Percentiles rank a stretch among this genome's conserved stretches.
phyloP scores from a whole-genome alignment of 2,888 invertebrate genomes.

The Ganaspis brasiliensis region DNA sequence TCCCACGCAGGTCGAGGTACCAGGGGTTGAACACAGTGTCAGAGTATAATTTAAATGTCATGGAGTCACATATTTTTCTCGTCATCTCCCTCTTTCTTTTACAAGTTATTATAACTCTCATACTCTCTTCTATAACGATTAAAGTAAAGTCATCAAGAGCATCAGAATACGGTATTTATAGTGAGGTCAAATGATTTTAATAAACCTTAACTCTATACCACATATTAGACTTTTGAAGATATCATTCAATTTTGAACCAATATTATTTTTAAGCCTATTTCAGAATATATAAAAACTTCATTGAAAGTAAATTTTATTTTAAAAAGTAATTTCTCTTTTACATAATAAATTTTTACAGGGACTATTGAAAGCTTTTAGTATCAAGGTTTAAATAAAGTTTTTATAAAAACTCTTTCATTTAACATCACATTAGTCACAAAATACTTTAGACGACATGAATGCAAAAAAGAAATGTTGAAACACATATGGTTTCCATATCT shows the following conservation, averaged over 20 bases:
- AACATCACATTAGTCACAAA: too few relatives aligned
- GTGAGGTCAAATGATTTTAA: conserved; percentile 77
- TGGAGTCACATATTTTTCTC: conserved; percentile 60
- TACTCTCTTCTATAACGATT: conserved; percentile 51
- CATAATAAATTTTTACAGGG: too few relatives aligned
- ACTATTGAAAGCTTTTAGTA: too few relatives aligned
- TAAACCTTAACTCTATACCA: conserved; percentile 69
- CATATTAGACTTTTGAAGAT: conserved; percentile 65
- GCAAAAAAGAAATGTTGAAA: too few relatives aligned
- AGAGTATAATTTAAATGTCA: conserved; percentile 67
- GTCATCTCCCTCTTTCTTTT: conserved; percentile 51
- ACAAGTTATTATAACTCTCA: conserved; percentile 47
- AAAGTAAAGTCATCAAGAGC: conserved; percentile 71
- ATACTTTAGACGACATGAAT: too few relatives aligned
- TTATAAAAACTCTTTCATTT: too few relatives aligned
- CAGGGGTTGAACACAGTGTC: conserved; percentile 63
- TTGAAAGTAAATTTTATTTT: too few relatives aligned
- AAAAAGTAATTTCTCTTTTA: too few relatives aligned
- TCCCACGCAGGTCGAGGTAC: conserved; percentile 61
- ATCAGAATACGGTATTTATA: conserved; percentile 62
- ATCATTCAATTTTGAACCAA: conserved; percentile 24
- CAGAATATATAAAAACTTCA: too few relatives aligned
- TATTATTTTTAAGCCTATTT: too few relatives aligned
- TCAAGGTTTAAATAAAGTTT: too few relatives aligned
- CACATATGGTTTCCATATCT: too few relatives aligned